These are phyloP conservation scores for Drosophila virilis DNA, from an alignment of 1,140 invertebrate genomes.

Conservation along the genomic window DNA sequence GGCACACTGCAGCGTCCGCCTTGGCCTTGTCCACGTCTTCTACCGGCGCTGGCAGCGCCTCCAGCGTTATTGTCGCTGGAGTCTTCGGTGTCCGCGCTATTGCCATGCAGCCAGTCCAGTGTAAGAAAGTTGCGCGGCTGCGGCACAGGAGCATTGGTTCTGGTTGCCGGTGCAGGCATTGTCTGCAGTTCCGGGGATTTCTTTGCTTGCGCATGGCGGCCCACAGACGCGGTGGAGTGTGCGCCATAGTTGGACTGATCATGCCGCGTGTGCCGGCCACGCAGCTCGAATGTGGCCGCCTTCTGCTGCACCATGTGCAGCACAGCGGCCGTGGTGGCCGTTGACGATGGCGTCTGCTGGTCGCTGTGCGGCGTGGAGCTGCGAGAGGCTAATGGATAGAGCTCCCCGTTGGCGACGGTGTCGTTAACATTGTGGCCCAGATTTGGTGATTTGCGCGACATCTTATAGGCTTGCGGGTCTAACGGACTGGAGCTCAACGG, in stretches of 20 bases:
- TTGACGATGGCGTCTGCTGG: slow-evolving; percentile 33
- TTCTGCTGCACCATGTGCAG: slow-evolving; percentile 80
- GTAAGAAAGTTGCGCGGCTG: slow-evolving; percentile 74
- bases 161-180: slow-evolving; percentile 56
- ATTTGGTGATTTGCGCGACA: slow-evolving; percentile 84
- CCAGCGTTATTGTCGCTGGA: slow-evolving; percentile 72
- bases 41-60: slow-evolving; percentile 35
- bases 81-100: slow-evolving; percentile 76
- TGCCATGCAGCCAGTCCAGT: slow-evolving; percentile 73
- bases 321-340: slow-evolving; percentile 47
- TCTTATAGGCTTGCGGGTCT: slow-evolving; percentile 84
- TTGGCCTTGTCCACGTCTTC: slow-evolving; percentile 44
- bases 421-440: slow-evolving; percentile 64
- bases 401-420: slow-evolving; percentile 44
- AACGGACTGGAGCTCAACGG: slow-evolving; percentile 84
- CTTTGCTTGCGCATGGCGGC: slow-evolving; percentile 43
- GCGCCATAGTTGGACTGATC: slow-evolving; percentile 53
- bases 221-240: slow-evolving; percentile 63
- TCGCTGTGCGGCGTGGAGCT: slow-evolving; percentile 53
- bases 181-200: slow-evolving; percentile 46
- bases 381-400: slow-evolving; percentile 45
- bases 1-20: slow-evolving; percentile 77
- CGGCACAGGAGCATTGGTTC: slow-evolving; percentile 56
- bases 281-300: slow-evolving; percentile 82
- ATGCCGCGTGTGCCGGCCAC: slow-evolving; percentile 60